Percentiles rank a stretch among this genome's conserved stretches.
Conservation (phyloP, 2,888 invertebrate species). For the Notodonta dromedarius region DNA sequence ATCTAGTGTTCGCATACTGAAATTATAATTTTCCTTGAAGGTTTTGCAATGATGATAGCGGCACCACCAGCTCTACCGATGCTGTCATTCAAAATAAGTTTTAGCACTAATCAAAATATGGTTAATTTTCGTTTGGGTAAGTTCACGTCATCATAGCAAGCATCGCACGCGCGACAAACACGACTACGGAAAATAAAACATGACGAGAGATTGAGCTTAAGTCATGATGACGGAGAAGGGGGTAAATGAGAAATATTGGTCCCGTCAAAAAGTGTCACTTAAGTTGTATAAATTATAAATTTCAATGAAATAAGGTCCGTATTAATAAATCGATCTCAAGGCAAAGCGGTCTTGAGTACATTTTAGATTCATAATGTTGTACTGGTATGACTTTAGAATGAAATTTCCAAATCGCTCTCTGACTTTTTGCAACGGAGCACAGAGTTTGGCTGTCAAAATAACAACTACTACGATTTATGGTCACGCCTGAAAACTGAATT, state of each 20-base stretch:
- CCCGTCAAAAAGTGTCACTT: too few species aligned
- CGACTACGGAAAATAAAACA: conserved; percentile 27
- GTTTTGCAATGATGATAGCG: background rate
- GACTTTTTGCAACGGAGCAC: too few species aligned
- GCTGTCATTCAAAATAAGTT: background rate
- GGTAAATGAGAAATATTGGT: conserved; percentile 9
- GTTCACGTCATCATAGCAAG: conserved; percentile 18
- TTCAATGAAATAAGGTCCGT: too few species aligned
- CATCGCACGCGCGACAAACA: conserved; percentile 38
- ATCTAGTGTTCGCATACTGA: background rate
- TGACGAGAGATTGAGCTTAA: conserved; percentile 5
- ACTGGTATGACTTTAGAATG: too few species aligned
- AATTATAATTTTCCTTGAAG: background rate
- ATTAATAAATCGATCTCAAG: too few species aligned
- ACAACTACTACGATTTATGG: too few species aligned
- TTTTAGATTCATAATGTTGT: too few species aligned
- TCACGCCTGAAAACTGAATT: too few species aligned
- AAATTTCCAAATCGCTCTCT: too few species aligned
- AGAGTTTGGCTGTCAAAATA: too few species aligned
- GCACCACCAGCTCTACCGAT: background rate
- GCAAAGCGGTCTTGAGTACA: too few species aligned
- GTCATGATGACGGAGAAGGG: conserved; percentile 4
- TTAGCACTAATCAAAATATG: background rate
- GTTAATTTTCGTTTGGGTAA: conserved; percentile 8
- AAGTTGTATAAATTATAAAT: too few species aligned